Base-by-base conservation (phyloP, 2,797 vertebrate species). In the Pipistrellus nathusii region DNA sequence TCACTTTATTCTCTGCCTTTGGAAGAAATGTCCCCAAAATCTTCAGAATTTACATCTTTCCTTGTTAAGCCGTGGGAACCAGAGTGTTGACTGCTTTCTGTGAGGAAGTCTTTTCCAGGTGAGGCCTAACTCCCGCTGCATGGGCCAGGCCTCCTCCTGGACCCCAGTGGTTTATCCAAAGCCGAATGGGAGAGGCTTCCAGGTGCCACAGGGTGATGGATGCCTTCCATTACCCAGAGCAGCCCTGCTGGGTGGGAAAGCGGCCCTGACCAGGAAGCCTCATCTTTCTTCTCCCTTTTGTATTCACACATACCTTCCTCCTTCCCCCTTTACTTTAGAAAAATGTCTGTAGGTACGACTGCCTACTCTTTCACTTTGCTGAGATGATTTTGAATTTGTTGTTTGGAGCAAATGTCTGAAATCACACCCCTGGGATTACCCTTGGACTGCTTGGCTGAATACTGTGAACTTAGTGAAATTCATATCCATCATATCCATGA, bases 311-410 rank as follows among this genome's bases (percentile, higher is more conserved):
- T 8, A 51, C 46, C 17, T 41, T 83, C 84, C 9, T 41, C 8
- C 23, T 55, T n/a, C 59, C 3, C 27, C 3, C 51, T n/a, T 84
- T 17, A 38, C 62, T 88, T 94, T 68, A n/a, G 59, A 75, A 88
- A 53, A 87, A 69, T 81, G 7, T 77, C 35, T 88, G 17, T 23
- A 5, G 59, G 69, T 32, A 66, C 73, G 85, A 93, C 71, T 87
- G 68, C 35, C 35, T 73, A 41, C 32, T 66, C 46, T 77, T 93
- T 88, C 59, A 75, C 10, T 64, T 90, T 88, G 77, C 55, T 64
- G 78, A 94, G 73, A 44, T 83, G 62, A 64, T 38, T 92, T 80
- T 75, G 27, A 51, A 68, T 87, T 53, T 90, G 59, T 27, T 86
- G 11, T 77, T 94, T 78, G 81, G n/a, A 91, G 68, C 48, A 81